phyloP scores from a whole-genome alignment of 2,888 invertebrate genomes.

The Brachynemurus nebulosus region DNA sequence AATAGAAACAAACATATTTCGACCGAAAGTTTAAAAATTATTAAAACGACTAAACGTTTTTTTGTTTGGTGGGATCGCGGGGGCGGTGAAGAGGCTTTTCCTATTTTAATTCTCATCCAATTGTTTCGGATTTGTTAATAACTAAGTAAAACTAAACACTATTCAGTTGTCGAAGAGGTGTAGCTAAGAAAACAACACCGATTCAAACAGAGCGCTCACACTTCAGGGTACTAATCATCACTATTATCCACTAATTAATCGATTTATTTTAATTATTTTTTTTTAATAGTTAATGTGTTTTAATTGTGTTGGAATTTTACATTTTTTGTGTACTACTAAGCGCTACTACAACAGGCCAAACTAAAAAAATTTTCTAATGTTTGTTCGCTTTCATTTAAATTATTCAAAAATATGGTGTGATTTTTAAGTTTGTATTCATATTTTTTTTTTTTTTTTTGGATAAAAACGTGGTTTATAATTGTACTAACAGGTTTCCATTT shows the following conservation, averaged over 20 bases:
- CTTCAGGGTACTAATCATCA: no score
- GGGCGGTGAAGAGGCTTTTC: no score
- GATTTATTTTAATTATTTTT: background rate
- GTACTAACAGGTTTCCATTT: background rate
- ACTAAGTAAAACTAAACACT: no score
- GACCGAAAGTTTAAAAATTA: no score
- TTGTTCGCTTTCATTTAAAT: no score
- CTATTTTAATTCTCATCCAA: background rate
- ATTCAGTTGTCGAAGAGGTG: background rate
- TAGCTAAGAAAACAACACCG: background rate
- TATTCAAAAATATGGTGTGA: background rate
- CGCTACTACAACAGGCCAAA: no score
- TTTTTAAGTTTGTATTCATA: background rate
- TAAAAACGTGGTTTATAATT: background rate
- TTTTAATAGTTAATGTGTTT: background rate
- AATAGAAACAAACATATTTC: no score
- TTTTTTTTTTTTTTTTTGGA: background rate
- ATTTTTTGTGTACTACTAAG: background rate
- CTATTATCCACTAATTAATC: no score
- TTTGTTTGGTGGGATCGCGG: no score
- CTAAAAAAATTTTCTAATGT: background rate
- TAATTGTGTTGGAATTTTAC: background rate
- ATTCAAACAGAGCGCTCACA: background rate
- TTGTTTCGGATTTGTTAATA: background rate
- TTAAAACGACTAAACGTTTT: no score